Base-by-base conservation (phyloP, 2,888 invertebrate species). In the Leptinotarsa haldemani region DNA sequence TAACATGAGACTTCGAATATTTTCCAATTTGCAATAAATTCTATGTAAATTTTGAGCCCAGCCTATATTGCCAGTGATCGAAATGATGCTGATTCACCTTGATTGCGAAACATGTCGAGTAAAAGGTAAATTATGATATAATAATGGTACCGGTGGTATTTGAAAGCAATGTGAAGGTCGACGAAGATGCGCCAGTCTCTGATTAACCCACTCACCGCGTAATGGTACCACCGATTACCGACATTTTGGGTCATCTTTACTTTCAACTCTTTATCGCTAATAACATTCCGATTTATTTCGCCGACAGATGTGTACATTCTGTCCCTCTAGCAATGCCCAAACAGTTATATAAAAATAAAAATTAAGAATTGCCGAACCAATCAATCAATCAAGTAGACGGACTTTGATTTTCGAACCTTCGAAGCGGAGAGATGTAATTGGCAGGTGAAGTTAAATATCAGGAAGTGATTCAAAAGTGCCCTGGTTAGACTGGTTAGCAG, bases 101-200 rank as follows among this genome's bases (percentile, higher is more conserved):
- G 56, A 22, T 56, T 56, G 22, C 56, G 25, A 56, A 56, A 56
- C 56, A 56, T 56, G 15, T 56, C 56, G 22, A 56, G 56, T 56
- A 56, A 56, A 56, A 56, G 56, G 20, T 13, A 56, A 22, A 56
- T 56, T 56, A 56, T 56, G 56, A 56, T 56, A 22, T 56, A 56
- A 56, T 56, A 12, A 56, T 56, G 22, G 56, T 56, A 22, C 56
- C 56, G 22, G 22, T 22, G 56, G 56, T 13, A 56, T 56, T 56
- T 56, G 56, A 56, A 56, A 56, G 56, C 56, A 56, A 56, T 56
- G 56, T 56, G 56, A 56, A 56, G 56, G 56, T 56, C 56, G 56
- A 4, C 56, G 22, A 56, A 56, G 56, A 56, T 56, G 56, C 56
- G 56, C 56, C 25, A 56, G 22, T 56, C 56, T 56, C 56, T 56